phyloP scores from a whole-genome alignment of 2,797 vertebrate genomes.

The Urocyon cinereoargenteus region DNA sequence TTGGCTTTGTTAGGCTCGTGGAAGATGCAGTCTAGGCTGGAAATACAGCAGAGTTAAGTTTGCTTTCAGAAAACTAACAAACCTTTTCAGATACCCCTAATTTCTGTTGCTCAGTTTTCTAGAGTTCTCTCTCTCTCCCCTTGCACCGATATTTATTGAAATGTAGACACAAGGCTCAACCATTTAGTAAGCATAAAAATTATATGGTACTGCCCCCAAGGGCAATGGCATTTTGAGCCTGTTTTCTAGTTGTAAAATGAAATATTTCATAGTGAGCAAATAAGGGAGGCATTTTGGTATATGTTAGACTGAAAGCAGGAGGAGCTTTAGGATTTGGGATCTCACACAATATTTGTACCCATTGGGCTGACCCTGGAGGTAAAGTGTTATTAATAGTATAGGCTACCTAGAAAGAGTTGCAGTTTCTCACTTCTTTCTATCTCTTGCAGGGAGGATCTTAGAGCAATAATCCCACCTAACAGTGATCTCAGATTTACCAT shows the following conservation, averaged over 20 bases:
- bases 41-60: neutral
- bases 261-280: neutral
- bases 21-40: neutral
- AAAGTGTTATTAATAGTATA: neutral
- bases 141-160: neutral
- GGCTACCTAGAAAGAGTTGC: neutral
- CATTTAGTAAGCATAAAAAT: slow-evolving; percentile 8
- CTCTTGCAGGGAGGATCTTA: neutral
- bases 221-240: neutral
- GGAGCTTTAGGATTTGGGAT: neutral
- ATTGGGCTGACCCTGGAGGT: neutral
- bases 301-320: neutral
- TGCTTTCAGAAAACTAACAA: neutral
- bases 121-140: neutral
- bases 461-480: neutral
- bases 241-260: neutral
- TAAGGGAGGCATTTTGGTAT: neutral
- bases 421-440: neutral
- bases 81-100: neutral
- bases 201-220: neutral
- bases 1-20: neutral
- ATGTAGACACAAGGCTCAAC: neutral
- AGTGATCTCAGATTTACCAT: neutral
- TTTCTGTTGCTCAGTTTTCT: neutral
- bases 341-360: neutral